Evolutionary conservation across 2,888 invertebrate genomes (phyloP).

Genomic region (Xanthia icteritia): DNA sequence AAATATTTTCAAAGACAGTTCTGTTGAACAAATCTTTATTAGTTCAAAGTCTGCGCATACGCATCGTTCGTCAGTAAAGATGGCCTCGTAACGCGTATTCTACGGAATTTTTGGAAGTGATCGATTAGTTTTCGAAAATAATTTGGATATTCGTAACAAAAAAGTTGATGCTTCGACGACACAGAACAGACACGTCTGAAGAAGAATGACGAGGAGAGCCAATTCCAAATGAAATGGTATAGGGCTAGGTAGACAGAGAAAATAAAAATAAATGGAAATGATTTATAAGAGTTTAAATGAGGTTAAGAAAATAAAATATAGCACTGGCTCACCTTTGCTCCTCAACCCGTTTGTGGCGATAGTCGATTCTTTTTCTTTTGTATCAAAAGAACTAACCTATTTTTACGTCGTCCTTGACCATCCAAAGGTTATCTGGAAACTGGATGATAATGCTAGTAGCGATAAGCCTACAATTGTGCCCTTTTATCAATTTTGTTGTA

Average conservation of each 20-base stretch:
- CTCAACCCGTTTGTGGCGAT: background rate
- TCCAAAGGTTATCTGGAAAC: conserved; percentile 15
- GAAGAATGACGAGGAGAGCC: background rate
- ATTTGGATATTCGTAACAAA: background rate
- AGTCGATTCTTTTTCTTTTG: background rate
- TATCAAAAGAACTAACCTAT: background rate
- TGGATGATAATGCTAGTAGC: background rate
- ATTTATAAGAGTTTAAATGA: background rate
- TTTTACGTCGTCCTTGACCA: conserved; percentile 24
- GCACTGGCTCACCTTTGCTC: too few species aligned
- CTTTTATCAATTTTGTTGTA: conserved; percentile 9
- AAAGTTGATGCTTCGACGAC: background rate
- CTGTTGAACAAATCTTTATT: conserved; percentile 60
- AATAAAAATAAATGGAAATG: background rate
- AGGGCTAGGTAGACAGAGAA: background rate
- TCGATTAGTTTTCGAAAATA: background rate
- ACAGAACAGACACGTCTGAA: background rate
- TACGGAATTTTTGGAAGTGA: background rate
- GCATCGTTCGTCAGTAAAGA: background rate
- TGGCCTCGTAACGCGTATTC: background rate
- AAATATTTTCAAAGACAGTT: conserved; percentile 50
- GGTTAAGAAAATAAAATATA: background rate
- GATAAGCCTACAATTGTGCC: background rate
- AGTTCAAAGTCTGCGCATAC: conserved; percentile 53
- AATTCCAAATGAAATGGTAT: background rate